Percentiles rank a stretch among this genome's conserved stretches.
phyloP scores from a whole-genome alignment of 2,113 vertebrate species.

The Paramisgurnus dabryanus region DNA sequence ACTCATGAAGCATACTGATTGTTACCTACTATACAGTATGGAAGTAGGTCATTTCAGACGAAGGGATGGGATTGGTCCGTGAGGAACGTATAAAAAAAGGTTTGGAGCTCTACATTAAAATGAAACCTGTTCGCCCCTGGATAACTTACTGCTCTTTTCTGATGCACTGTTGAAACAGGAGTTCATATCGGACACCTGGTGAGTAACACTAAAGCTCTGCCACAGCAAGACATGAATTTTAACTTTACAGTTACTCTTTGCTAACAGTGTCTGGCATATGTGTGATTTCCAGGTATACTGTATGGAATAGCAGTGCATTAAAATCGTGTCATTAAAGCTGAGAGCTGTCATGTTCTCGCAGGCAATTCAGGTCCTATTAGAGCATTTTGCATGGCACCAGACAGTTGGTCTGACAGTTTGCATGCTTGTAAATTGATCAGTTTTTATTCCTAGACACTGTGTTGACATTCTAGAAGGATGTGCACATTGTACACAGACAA shows the following conservation, averaged over 20 bases:
- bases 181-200: background rate
- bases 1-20: no score
- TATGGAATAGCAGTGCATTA: conserved; percentile 26
- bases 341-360: conserved; percentile 11
- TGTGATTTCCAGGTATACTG: background rate
- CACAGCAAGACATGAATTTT: background rate
- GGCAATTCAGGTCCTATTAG: conserved; percentile 19
- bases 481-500: background rate
- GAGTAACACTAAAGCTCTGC: background rate
- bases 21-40: no score
- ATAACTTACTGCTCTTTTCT: no score
- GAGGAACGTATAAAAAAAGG: no score
- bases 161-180: no score
- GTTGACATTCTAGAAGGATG: background rate
- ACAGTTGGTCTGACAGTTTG: conserved; percentile 25
- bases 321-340: conserved; percentile 24
- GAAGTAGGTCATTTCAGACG: no score
- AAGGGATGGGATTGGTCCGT: no score
- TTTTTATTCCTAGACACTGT: conserved; percentile 4
- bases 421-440: background rate
- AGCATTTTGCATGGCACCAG: conserved; percentile 18
- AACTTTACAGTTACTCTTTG: background rate
- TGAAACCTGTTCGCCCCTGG: no score
- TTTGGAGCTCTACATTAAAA: no score
- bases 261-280: conserved; percentile 19